Conservation (phyloP, 2,113 vertebrate species). For the Elachura formosa region DNA sequence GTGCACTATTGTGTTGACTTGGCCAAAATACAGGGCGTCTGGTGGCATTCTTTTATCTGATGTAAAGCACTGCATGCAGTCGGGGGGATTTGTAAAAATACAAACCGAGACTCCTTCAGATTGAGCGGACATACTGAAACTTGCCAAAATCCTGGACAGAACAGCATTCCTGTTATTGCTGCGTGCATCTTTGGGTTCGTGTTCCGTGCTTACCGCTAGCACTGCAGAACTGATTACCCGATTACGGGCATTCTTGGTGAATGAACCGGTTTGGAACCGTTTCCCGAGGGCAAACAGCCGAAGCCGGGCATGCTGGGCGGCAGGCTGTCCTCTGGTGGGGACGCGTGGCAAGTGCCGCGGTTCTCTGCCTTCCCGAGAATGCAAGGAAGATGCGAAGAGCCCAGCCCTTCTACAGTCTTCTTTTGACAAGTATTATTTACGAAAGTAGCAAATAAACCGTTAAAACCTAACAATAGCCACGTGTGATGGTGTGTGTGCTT, state of each 20-base stretch:
- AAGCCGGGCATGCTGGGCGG: background rate
- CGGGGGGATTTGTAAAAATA: background rate
- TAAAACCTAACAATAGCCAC: accelerated
- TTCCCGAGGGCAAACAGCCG: background rate
- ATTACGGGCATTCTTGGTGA: background rate
- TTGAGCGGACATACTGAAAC: background rate
- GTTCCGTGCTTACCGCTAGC: background rate
- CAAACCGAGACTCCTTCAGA: background rate
- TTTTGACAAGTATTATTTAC: background rate
- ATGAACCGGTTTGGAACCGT: background rate
- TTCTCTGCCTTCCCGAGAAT: background rate
- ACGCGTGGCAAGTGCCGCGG: background rate
- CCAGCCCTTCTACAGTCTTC: background rate
- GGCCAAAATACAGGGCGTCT: background rate
- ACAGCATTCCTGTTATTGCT: background rate
- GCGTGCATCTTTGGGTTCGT: background rate
- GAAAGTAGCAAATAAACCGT: background rate
- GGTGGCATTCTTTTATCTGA: background rate
- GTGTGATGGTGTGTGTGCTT: background rate
- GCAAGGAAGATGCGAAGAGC: accelerated
- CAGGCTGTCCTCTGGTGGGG: constrained; percentile 19
- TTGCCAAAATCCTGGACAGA: background rate
- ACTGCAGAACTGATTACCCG: background rate
- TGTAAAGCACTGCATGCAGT: background rate
- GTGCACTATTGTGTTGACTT: background rate